Evolutionary conservation across 2,797 vertebrate genomes (phyloP), one percentile per base, ranked within the genome.

Genomic region (Echeneis naucrates): DNA sequence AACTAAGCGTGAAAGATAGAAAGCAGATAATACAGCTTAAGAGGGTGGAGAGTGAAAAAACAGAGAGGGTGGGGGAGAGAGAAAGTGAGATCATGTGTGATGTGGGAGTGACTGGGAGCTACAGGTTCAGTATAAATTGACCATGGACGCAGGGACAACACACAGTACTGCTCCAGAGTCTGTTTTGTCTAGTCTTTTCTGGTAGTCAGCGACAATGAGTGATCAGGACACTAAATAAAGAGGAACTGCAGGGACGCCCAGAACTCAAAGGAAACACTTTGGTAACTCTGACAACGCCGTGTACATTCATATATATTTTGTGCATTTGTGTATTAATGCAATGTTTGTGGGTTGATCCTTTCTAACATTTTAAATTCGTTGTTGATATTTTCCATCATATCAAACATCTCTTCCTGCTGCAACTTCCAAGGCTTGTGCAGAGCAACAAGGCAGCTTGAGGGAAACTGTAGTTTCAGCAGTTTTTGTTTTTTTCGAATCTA

Each of bases 91-190:
- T 56, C 42, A 35, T 82, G 75, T 83, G 73, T 82, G 83, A 78
- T 69, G 82, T 91, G 89, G 89, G 85, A 88, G 88, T 92, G 90
- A 90, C 83, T 60, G 64, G 55, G 45, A 84, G 71, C 84, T 40
- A 42, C 83, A 84, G 85, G 82, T 87, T 80, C 50, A 76, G 76
- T 90, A 91, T 88, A 86, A 91, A 89, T 59, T 86, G 84, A 83
- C 81, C 81, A 79, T 73, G 82, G 71, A 74, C 56, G 24, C 71
- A 77, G 68, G 68, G 68, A 56, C 72, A 35, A 66, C 67, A 58
- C 79, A 57, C 69, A 65, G 80, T 44, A 23, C 60, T 68, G 58
- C 66, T 78, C 68, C 66, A 52, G 64, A 44, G 37, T 38, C 69
- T 56, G 63, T 62, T 65, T 44, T 62, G 48, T 83, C 19, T 67